Conservation (phyloP, 2,888 invertebrate genomes). For the Synergus itoensis region DNA sequence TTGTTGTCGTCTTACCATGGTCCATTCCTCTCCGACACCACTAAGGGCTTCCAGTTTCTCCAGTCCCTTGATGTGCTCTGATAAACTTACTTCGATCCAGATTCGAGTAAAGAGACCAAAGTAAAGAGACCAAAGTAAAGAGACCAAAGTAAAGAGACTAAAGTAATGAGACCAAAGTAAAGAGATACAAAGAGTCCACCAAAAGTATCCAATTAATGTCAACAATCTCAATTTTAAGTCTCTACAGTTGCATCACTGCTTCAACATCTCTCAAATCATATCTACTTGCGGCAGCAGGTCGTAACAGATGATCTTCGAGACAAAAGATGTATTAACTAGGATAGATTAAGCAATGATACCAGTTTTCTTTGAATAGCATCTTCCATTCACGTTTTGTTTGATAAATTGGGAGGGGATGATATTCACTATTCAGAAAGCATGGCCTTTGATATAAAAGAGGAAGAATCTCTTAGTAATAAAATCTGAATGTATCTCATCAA, state of each 20-base stretch:
- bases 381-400: neutral
- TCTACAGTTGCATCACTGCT: neutral
- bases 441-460: too few species aligned
- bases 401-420: too few species aligned
- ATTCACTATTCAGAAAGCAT: neutral
- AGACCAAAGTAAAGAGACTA: too few species aligned
- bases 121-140: neutral
- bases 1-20: constrained; percentile 41
- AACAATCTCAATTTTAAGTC: neutral
- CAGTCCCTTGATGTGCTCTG: constrained; percentile 24
- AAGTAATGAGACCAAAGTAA: too few species aligned
- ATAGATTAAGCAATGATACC: too few species aligned
- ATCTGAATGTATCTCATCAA: too few species aligned
- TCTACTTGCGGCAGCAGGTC: too few species aligned
- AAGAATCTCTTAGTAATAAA: too few species aligned
- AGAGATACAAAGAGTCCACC: neutral
- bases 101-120: neutral
- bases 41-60: constrained; percentile 44
- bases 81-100: constrained; percentile 31
- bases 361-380: neutral
- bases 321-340: too few species aligned
- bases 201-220: constrained; percentile 14
- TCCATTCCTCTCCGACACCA: constrained; percentile 44
- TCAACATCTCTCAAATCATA: too few species aligned
- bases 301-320: too few species aligned